Evolutionary conservation across 2,797 vertebrate species (phyloP).

Genomic region (Oryzias sinensis): DNA sequence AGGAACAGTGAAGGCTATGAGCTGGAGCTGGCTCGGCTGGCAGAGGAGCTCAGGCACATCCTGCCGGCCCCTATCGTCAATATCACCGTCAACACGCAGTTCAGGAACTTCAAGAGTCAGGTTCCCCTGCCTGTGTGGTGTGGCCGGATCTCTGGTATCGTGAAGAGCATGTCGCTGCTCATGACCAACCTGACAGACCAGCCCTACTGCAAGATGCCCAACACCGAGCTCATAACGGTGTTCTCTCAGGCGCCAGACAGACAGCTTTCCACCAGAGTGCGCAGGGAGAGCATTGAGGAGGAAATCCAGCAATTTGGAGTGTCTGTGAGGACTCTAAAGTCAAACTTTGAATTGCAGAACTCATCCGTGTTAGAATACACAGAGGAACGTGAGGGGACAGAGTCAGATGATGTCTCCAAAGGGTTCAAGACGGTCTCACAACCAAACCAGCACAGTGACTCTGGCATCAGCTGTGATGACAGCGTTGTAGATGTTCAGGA

Average conservation of each 20-base stretch:
- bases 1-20: conserved; percentile 86
- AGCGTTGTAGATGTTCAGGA: conserved; percentile 62
- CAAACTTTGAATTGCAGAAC: conserved; percentile 84
- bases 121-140: conserved; percentile 87
- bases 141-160: conserved; percentile 84
- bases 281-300: conserved; percentile 78
- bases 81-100: conserved; percentile 85
- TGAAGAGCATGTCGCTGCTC: conserved; percentile 88
- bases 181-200: conserved; percentile 82
- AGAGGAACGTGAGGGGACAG: conserved; percentile 19
- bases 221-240: conserved; percentile 77
- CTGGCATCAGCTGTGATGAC: conserved; percentile 78
- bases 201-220: conserved; percentile 80
- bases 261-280: conserved; percentile 64
- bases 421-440: conserved; percentile 30
- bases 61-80: conserved; percentile 88
- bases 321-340: conserved; percentile 86
- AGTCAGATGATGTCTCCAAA: conserved; percentile 26
- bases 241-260: conserved; percentile 75
- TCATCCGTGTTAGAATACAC: conserved; percentile 30
- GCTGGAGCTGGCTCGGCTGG: conserved; percentile 84
- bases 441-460: conserved; percentile 77
- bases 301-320: conserved; percentile 91
- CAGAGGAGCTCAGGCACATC: conserved; percentile 84
- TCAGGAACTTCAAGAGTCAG: conserved; percentile 74